Evolutionary conservation across 2,113 vertebrate genomes (phyloP).

Genomic region (Patagioenas fasciata): DNA sequence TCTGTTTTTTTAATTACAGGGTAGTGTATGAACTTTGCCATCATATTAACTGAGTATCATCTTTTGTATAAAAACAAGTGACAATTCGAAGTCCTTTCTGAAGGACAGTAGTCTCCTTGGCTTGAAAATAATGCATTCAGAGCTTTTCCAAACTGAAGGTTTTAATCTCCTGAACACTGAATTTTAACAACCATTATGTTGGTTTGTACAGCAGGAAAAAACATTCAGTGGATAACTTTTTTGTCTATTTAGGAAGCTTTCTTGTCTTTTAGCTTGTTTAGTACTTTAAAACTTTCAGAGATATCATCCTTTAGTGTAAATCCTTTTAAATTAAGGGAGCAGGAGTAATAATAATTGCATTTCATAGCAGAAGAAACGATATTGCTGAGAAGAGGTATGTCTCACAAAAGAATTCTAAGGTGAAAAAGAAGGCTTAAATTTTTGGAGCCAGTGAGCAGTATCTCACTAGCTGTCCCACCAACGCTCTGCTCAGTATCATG

Average conservation of each 20-base stretch:
- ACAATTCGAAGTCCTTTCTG: neutral
- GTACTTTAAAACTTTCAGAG: neutral
- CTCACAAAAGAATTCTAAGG: neutral
- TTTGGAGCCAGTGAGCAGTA: neutral
- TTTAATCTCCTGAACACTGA: neutral
- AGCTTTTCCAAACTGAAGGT: neutral
- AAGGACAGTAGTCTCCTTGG: neutral
- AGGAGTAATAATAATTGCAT: neutral
- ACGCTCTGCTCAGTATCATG: neutral
- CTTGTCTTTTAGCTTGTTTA: neutral
- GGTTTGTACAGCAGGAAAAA: neutral
- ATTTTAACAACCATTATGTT: neutral
- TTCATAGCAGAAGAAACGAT: neutral
- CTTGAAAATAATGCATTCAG: neutral
- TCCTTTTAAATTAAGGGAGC: neutral
- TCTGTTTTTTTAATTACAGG: slow-evolving; percentile 49
- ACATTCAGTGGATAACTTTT: neutral
- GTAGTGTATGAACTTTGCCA: neutral
- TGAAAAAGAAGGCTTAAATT: neutral
- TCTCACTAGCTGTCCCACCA: neutral
- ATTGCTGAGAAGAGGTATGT: neutral
- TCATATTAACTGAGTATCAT: slow-evolving; percentile 13
- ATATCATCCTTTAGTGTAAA: neutral
- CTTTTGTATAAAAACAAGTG: neutral
- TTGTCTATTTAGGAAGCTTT: neutral